Percentiles rank a stretch among this genome's conserved stretches.
Conservation (phyloP, 2,113 vertebrate species). For the Castor canadensis region DNA sequence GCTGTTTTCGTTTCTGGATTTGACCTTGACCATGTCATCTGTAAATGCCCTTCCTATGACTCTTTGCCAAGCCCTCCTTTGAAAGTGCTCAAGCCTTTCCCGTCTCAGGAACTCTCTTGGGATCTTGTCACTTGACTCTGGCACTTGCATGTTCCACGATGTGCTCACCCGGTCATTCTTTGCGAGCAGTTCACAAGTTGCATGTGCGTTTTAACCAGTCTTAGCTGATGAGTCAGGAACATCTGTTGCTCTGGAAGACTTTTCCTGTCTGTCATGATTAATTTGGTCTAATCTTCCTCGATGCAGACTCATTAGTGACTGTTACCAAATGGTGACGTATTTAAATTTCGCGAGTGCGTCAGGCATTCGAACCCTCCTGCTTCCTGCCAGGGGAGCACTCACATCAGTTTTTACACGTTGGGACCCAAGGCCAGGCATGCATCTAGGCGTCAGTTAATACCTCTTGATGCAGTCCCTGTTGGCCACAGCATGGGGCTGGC, state of each 20-base stretch:
- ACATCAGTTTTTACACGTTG: rapidly evolving
- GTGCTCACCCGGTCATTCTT: not conserved
- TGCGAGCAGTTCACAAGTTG: too few species aligned
- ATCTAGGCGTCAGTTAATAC: rapidly evolving
- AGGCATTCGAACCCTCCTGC: rapidly evolving
- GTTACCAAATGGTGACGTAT: not conserved
- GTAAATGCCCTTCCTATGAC: not conserved
- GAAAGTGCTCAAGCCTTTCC: not conserved
- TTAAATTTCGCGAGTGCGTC: rapidly evolving
- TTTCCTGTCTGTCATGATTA: not conserved
- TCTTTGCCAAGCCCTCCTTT: not conserved
- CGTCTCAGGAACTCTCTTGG: not conserved
- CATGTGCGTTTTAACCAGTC: too few species aligned
- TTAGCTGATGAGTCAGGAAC: not conserved
- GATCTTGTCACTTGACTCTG: not conserved
- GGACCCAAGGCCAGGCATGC: rapidly evolving
- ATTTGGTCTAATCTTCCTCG: not conserved
- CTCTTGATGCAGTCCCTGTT: rapidly evolving
- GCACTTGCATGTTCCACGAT: too few species aligned
- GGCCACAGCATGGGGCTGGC: rapidly evolving
- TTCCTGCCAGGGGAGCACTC: not conserved
- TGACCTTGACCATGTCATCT: too few species aligned
- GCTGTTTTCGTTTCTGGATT: not conserved
- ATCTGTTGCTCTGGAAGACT: rapidly evolving
- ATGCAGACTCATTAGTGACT: not conserved